phyloP scores from a whole-genome alignment of 2,113 vertebrate species.

The Todiramphus saurophagus region DNA sequence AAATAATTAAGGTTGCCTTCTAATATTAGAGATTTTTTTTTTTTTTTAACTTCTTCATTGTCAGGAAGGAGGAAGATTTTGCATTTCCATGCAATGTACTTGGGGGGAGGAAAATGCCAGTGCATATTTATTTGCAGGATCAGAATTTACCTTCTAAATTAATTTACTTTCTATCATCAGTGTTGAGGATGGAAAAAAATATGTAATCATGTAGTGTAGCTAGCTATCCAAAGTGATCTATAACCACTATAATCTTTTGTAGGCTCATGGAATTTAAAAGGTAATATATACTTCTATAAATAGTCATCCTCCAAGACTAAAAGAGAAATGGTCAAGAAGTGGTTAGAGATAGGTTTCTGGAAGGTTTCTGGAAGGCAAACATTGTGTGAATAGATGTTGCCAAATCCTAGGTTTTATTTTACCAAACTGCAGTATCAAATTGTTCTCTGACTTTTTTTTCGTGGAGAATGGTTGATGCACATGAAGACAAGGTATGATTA shows the following conservation, averaged over 20 bases:
- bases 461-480: not conserved
- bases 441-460: not conserved
- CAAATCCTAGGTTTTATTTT: constrained; percentile 1
- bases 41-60: not conserved
- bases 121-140: not conserved
- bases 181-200: not conserved
- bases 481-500: not conserved
- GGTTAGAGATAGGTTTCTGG: not conserved
- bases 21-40: not conserved
- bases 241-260: not conserved
- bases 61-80: not conserved
- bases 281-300: not conserved
- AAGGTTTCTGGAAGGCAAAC: not conserved
- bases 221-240: not conserved
- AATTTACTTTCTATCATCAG: not conserved
- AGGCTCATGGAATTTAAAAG: not conserved
- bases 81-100: not conserved
- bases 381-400: not conserved
- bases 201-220: not conserved
- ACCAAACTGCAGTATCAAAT: not conserved
- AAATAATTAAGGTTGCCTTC: not conserved
- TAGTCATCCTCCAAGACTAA: not conserved
- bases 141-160: not conserved
- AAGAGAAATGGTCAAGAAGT: not conserved
- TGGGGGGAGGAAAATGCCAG: not conserved